phyloP scores from a whole-genome alignment of 2,797 vertebrate genomes.

The Emys orbicularis region DNA sequence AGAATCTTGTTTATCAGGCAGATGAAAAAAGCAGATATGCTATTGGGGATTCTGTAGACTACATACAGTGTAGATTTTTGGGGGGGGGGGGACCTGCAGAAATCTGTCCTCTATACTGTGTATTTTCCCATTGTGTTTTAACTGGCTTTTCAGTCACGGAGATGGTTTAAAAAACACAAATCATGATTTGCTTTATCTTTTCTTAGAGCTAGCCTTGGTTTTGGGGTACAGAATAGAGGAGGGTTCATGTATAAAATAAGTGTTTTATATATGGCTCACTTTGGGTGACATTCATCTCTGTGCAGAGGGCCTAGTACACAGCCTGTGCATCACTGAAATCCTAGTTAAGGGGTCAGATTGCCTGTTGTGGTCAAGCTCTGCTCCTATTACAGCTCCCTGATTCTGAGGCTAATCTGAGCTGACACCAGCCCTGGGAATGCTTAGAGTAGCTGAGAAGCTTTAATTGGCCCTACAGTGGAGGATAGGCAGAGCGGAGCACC shows the following conservation, averaged over 20 bases:
- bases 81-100: background rate
- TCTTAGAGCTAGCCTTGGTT: background rate
- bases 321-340: background rate
- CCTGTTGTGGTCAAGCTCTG: background rate
- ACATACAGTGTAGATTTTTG: conserved; percentile 11
- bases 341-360: background rate
- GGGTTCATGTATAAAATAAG: accelerated
- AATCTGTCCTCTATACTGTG: conserved; percentile 1
- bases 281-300: background rate
- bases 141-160: background rate
- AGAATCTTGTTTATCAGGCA: conserved; percentile 8
- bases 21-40: conserved; percentile 22
- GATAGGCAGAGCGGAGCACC: background rate
- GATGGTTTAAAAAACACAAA: background rate
- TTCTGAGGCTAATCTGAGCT: background rate
- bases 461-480: accelerated
- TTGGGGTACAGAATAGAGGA: background rate
- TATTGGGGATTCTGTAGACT: conserved; percentile 10
- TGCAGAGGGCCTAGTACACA: background rate
- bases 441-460: background rate
- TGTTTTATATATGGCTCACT: accelerated
- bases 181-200: background rate
- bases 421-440: accelerated
- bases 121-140: conserved; percentile 48
- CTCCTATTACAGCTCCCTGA: background rate